Percentiles rank a stretch among this genome's conserved stretches.
Evolutionary conservation across 2,888 invertebrate species (phyloP).

Genomic region (Mycogona germanica): DNA sequence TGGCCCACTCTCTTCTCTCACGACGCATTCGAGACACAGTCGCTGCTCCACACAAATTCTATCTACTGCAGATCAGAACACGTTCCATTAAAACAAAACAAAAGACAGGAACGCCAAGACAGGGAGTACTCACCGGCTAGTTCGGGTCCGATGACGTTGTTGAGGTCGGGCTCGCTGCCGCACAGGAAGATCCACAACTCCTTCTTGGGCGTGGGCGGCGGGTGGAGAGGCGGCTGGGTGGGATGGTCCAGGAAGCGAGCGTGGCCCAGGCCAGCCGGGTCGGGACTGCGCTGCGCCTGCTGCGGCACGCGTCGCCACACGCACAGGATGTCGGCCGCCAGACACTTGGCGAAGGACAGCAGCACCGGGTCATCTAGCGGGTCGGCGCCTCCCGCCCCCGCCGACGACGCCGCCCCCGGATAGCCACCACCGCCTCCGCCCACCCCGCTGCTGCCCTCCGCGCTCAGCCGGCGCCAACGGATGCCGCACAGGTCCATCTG

Average conservation of each 20-base stretch:
- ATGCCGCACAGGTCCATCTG: constrained; percentile 99
- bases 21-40: no score
- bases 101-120: neutral
- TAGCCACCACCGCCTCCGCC: no score
- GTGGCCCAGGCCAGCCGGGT: constrained; percentile 13
- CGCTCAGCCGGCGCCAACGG: constrained; percentile 94
- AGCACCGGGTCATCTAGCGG: constrained; percentile 82
- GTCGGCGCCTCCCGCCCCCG: no score
- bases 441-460: constrained; percentile 48
- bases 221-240: constrained; percentile 20
- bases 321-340: constrained; percentile 83
- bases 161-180: constrained; percentile 88
- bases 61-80: no score
- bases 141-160: constrained; percentile 69
- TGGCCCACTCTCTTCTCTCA: no score
- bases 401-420: no score
- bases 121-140: constrained; percentile 62
- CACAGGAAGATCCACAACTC: constrained; percentile 99
- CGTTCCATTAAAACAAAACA: no score
- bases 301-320: constrained; percentile 83
- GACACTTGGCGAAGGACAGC: constrained; percentile 78
- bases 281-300: constrained; percentile 1
- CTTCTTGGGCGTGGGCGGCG: constrained; percentile 48
- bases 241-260: constrained; percentile 21
- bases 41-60: neutral